These are phyloP conservation scores for Pollenia labialis DNA, from an alignment of 2,888 invertebrate genomes.

Conservation along the genomic window DNA sequence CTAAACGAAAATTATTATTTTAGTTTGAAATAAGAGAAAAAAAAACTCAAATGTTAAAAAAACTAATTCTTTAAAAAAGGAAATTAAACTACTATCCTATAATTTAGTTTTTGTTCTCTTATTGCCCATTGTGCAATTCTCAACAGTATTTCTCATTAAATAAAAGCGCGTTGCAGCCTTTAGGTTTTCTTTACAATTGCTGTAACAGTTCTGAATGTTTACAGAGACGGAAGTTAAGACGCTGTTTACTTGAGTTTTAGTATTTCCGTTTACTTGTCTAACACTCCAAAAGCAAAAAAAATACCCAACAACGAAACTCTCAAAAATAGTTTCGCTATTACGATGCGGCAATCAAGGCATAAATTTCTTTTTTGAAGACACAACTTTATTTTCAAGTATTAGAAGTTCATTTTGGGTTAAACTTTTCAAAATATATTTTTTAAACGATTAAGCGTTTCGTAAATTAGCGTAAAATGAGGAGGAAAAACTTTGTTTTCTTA, in stretches of 20 bases:
- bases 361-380: slow-evolving; percentile 12
- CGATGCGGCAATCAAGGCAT: slow-evolving; percentile 31
- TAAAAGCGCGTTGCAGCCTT: background rate
- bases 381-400: slow-evolving; percentile 45
- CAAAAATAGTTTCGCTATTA: slow-evolving; percentile 54
- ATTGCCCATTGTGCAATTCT: slow-evolving; percentile 36
- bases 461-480: slow-evolving; percentile 65
- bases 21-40: no score
- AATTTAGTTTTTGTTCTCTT: background rate
- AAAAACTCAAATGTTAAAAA: no score
- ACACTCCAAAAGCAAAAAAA: slow-evolving; percentile 11
- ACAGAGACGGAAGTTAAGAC: slow-evolving; percentile 62
- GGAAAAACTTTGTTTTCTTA: slow-evolving; percentile 38
- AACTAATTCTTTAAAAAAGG: no score
- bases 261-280: slow-evolving; percentile 71
- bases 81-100: no score
- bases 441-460: slow-evolving; percentile 33
- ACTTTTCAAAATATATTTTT: slow-evolving; percentile 19
- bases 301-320: slow-evolving; percentile 27
- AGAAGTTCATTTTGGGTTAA: slow-evolving; percentile 54
- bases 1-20: no score
- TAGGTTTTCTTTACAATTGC: slow-evolving; percentile 11
- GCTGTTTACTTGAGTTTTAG: slow-evolving; percentile 68
- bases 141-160: slow-evolving; percentile 41
- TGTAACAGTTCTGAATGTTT: slow-evolving; percentile 48